Percentiles rank a stretch among this genome's conserved stretches.
These are phyloP conservation scores for Pteronotus mesoamericanus DNA, from an alignment of 2,797 vertebrate genomes.

Conservation along the genomic window DNA sequence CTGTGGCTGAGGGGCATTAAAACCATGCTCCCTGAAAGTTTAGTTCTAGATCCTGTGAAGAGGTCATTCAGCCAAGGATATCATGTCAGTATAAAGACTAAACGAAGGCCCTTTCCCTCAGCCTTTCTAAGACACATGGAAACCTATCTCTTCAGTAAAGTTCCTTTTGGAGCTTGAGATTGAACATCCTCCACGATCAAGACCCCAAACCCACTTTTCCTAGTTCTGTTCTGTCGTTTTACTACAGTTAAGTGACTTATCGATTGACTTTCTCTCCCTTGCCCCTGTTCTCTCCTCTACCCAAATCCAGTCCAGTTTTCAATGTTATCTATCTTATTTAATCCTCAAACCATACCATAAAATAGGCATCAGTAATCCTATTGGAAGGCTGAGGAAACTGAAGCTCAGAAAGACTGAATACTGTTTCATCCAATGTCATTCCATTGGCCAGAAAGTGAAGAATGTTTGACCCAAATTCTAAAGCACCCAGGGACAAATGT, in stretches of 20 bases:
- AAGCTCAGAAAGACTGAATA: neutral
- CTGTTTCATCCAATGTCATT: neutral
- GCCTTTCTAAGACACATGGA: neutral
- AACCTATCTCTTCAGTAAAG: neutral
- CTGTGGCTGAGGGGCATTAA: neutral
- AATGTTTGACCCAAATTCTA: neutral
- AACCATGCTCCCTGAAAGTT: neutral
- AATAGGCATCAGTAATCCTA: neutral
- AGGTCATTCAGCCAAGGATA: neutral
- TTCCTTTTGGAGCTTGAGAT: neutral
- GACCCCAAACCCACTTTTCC: neutral
- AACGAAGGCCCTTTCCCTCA: neutral
- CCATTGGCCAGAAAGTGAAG: neutral
- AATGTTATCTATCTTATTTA: neutral
- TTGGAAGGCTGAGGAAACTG: neutral
- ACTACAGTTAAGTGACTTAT: neutral
- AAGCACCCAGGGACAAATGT: neutral
- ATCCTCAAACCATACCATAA: neutral
- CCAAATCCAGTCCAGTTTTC: neutral
- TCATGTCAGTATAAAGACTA: neutral
- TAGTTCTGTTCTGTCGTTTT: neutral
- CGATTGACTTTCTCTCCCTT: neutral
- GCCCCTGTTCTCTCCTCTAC: neutral
- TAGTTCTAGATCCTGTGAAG: neutral
- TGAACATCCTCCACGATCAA: neutral